Evolutionary conservation across 2,888 invertebrate genomes (phyloP), one percentile per base, ranked within the genome.

Genomic region (Bellardia bayeri): DNA sequence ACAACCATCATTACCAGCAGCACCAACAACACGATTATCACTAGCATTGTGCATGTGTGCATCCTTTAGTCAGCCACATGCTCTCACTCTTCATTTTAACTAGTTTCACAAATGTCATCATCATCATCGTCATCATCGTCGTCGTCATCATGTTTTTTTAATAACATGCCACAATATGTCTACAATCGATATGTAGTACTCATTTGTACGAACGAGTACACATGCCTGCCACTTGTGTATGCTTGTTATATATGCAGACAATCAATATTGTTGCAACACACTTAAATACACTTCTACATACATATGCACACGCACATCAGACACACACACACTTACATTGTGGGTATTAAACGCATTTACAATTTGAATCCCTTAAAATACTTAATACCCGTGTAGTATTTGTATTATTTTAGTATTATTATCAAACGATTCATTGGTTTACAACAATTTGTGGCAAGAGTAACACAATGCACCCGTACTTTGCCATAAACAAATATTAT

Each of bases 111-210:
- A 85, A 75, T 85, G 74, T 74, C 85, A 85, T 61, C 79, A 85
- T 40, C 37, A n/a, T 42, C 66, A 30, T 81, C 30, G 63, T 69
- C 23, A 80, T 40, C 37, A n/a, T 40, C 66, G 30, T 81, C 30
- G 63, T 69, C 23, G 30, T 81, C 30, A 63, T 75, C 45, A 23
- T 23, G 23, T 23, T 33, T 56, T 81, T 81, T 80, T 85, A 69
- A 85, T 69, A 85, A 85, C 74, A 81, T 85, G 80, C 85, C 80
- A 80, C 69, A 85, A 75, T 71, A 75, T 75, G 75, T 69, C 68
- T 81, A 72, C 78, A 58, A 79, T 40, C 66, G 58, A 82, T 58
- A 63, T 64, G 51, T 78, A 45, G 37, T 40, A 56, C n/a, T 23
- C 37, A 37, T 42, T 45, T 33, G 54, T 54, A 51, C 2, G 8